Evolutionary conservation across 2,113 vertebrate genomes (phyloP), one percentile per base, ranked within the genome.

Genomic region (Burhinus bistriatus): DNA sequence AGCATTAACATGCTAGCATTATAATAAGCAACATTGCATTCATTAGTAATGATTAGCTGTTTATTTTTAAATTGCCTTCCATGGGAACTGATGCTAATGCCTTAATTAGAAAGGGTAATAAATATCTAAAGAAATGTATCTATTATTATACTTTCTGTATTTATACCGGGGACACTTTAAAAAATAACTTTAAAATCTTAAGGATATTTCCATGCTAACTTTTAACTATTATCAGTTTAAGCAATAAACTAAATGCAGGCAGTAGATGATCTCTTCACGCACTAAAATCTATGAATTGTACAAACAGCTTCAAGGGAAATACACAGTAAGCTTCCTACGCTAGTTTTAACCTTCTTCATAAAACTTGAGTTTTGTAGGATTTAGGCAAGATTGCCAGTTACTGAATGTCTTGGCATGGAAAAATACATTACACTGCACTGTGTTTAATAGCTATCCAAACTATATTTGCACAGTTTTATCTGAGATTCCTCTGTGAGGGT

Each of bases 1-100:
- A 34, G 4, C 45, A 59, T 91, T 90, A 81, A 58, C 20, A 55
- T 72, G 34, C 59, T 59, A 69, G 29, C 65, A 90, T 82, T 69
- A 38, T 73, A 87, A 94, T 91, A 93, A 94, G 95, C 93, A 96
- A 82, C 62, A 44, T 10, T 95, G 76, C 79, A 90, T 96, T 92
- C 83, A 75, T 96, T 95, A 96, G 30, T 64, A 80, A 73, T 94
- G 65, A 95, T 96, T 88, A 90, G 69, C 55, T 71, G 30, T 94
- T 97, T 87, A 80, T 93, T 95, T 97, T 97, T 62, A 90, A 97
- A 84, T 91, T 69, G 19, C 70, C 93, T 40, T 96, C 76, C 44
- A 76, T 3, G 7, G 65, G 49, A 96, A 86, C 54, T 52, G 54
- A 57, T 81, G n/a, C 42, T 79, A 66, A 76, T 93, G 64, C 61